Percentiles rank a stretch among this genome's conserved stretches.
phyloP scores from a whole-genome alignment of 1,140 invertebrate genomes.

The Chlorops oryzae region DNA sequence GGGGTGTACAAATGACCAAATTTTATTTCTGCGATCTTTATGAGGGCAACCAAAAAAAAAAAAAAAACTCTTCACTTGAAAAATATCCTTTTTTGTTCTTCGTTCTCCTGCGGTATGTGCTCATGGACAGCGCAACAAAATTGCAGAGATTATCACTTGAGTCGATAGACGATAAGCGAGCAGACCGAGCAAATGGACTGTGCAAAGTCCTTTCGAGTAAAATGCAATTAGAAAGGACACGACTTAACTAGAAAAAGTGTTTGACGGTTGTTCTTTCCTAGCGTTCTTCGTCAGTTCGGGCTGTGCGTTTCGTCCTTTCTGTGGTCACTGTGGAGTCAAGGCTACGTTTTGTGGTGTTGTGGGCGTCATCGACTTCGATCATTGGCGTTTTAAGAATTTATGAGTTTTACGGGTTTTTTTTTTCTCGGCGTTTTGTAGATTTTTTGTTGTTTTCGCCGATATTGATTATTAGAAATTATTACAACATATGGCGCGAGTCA shows the following conservation, averaged over 20 bases:
- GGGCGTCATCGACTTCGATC: constrained; percentile 37
- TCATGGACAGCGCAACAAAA: no score
- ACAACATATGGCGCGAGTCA: constrained; percentile 29
- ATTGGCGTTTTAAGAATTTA: constrained; percentile 39
- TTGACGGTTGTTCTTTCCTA: constrained; percentile 21
- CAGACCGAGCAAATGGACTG: constrained; percentile 3
- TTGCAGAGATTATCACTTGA: constrained; percentile 11
- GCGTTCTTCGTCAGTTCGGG: no score
- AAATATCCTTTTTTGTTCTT: no score
- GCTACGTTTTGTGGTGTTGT: constrained; percentile 20
- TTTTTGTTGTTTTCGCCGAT: constrained; percentile 1
- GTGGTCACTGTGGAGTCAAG: no score
- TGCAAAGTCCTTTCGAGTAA: no score
- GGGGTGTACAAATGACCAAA: no score
- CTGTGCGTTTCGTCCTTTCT: no score
- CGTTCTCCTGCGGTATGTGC: no score
- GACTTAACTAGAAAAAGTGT: constrained; percentile 40
- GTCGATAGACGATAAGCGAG: background rate
- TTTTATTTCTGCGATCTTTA: no score
- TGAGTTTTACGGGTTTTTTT: constrained; percentile 18
- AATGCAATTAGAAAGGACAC: constrained; percentile 18
- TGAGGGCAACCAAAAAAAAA: no score
- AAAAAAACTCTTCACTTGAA: no score
- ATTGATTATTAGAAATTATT: constrained; percentile 27
- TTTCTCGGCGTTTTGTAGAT: constrained; percentile 9